Base-by-base conservation (phyloP, 2,888 invertebrate species). In the Pristionchus arcanus region DNA sequence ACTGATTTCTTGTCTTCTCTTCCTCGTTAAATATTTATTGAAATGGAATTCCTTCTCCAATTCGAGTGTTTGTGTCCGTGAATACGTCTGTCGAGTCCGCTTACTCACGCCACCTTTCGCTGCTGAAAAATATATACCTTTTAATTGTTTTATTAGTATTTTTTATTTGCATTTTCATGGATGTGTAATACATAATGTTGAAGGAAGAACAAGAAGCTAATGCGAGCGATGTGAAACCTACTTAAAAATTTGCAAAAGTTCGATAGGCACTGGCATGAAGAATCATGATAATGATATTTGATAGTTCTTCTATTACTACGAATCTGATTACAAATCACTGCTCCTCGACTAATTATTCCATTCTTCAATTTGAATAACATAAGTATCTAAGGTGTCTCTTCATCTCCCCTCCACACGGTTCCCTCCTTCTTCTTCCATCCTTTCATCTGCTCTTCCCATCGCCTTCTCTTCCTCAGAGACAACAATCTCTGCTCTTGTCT, bases 41-140 rank as follows among this genome's bases (percentile, higher is more conserved):
- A 91, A 95, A 90, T 94, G 94, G 91, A 95, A 95, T 90, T 95
- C 95, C 91, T 95, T 95, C 89, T 95, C 95, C 59, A 95, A 90
- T 89, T 94, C 94, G 81, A 94, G 90, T n/a, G 95, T 95, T 90
- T 95, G 95, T 81, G 93, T 93, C 89, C 94, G 89, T 63, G 94
- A 93, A 88, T 95, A 95, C 15, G 95, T 95, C 89, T 95, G 94
- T 84, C 95, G 92, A 15, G 94, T 95, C 31, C 95, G 91, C 89
- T 94, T 94, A 74, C 81, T 83, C 81, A 89, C 89, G 81, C 89
- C 89, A 11, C 81, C 89, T 25, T 83, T 89, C 66, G 89, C 19
- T n/a, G 89, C 89, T 89, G 89, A 31, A 89, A 89, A 37, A 21
- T 31, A 15, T 4, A 53, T 31, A 5, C 49, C 13, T 34, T 16